phyloP scores from a whole-genome alignment of 2,888 invertebrate genomes.

The Neria commutata region DNA sequence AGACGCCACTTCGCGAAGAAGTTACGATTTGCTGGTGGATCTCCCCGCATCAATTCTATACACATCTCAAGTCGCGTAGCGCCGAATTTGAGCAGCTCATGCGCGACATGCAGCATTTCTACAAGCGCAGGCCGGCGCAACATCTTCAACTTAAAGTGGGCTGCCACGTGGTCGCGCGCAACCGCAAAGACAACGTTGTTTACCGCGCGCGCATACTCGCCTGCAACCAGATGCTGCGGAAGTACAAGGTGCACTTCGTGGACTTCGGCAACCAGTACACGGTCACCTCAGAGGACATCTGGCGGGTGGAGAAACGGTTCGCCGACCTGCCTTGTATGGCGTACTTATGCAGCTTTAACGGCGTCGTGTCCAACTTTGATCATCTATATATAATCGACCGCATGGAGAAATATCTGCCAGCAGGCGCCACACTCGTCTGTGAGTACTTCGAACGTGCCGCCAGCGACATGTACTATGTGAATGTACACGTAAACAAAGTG shows the following conservation, averaged over 20 bases:
- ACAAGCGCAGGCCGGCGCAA: conserved; percentile 63
- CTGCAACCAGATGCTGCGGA: conserved; percentile 65
- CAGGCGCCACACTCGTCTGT: conserved; percentile 50
- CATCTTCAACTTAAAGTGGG: conserved; percentile 64
- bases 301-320: conserved; percentile 72
- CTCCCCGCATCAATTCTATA: conserved; percentile 75
- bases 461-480: conserved; percentile 47
- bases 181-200: conserved; percentile 73
- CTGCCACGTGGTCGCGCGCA: conserved; percentile 72
- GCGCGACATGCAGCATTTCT: conserved; percentile 73
- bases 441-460: conserved; percentile 45
- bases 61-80: conserved; percentile 65
- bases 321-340: conserved; percentile 74
- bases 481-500: conserved; percentile 52
- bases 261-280: conserved; percentile 78
- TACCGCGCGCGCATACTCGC: conserved; percentile 73
- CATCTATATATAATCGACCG: conserved; percentile 57
- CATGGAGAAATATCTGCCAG: conserved; percentile 57
- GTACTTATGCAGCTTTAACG: conserved; percentile 70
- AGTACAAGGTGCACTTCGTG: conserved; percentile 73
- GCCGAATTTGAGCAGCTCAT: conserved; percentile 71
- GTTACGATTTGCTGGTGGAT: conserved; percentile 77
- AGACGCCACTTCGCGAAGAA: conserved; percentile 65
- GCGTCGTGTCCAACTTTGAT: conserved; percentile 67
- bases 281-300: conserved; percentile 70